Evolutionary conservation across 2,113 vertebrate species (phyloP).

Genomic region (Aegypius monachus): DNA sequence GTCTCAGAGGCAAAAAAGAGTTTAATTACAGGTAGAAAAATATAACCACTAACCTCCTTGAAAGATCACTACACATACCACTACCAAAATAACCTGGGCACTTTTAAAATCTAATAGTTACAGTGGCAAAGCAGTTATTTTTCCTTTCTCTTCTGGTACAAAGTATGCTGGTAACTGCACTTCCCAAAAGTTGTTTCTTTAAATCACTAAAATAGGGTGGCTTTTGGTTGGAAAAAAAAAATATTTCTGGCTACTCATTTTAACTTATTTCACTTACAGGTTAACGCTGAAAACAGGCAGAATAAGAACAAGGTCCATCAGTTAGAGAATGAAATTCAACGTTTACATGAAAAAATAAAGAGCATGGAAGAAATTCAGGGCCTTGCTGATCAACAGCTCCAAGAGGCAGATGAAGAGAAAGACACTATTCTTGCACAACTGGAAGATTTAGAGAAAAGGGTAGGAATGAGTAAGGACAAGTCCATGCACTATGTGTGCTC

Average conservation of each 20-base stretch:
- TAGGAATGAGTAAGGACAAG: neutral
- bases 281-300: conserved; percentile 73
- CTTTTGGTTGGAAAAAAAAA: neutral
- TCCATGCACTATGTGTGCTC: neutral
- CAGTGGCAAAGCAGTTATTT: neutral
- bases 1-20: neutral
- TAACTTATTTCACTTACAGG: conserved; percentile 36
- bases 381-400: conserved; percentile 79
- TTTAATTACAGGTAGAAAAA: neutral
- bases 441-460: conserved; percentile 78
- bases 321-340: conserved; percentile 74
- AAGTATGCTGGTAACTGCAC: neutral
- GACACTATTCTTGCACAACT: conserved; percentile 79
- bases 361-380: conserved; percentile 79
- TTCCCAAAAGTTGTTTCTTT: neutral
- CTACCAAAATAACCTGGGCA: neutral
- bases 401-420: conserved; percentile 81
- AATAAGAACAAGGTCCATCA: conserved; percentile 69
- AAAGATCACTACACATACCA: neutral
- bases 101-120: neutral
- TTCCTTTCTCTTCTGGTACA: neutral
- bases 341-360: conserved; percentile 75
- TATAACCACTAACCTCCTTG: neutral
- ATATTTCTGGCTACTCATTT: neutral
- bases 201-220: neutral